phyloP scores from a whole-genome alignment of 2,888 invertebrate species.

The Ichneumon xanthorius region DNA sequence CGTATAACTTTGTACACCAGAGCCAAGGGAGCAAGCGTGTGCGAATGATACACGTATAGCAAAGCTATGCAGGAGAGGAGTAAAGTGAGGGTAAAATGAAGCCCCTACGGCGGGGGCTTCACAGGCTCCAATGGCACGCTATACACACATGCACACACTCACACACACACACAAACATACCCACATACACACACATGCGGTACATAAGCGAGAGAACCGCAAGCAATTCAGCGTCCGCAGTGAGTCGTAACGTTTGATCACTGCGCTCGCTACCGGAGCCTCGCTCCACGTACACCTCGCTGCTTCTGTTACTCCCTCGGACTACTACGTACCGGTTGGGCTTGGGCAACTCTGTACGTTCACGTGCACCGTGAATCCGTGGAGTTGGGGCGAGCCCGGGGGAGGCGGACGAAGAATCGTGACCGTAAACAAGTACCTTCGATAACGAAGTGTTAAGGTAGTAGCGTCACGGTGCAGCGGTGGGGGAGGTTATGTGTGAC shows the following conservation, averaged over 20 bases:
- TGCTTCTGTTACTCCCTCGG: slow-evolving; percentile 24
- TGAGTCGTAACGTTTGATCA: slow-evolving; percentile 69
- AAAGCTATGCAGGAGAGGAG: not conserved
- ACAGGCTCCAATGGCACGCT: not conserved
- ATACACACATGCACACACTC: not conserved
- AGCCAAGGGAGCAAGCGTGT: slow-evolving; percentile 53
- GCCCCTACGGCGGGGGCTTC: slow-evolving; percentile 40
- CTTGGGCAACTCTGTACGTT: slow-evolving; percentile 53
- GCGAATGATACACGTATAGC: slow-evolving; percentile 17
- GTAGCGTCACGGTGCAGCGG: too few species aligned
- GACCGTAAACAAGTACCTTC: slow-evolving; percentile 68
- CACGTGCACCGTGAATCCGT: slow-evolving; percentile 22
- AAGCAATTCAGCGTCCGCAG: slow-evolving; percentile 66
- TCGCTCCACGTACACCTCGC: slow-evolving; percentile 33
- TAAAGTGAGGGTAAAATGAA: slow-evolving; percentile 56
- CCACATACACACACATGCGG: not conserved
- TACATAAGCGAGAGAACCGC: slow-evolving; percentile 49
- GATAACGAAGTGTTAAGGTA: slow-evolving; percentile 68
- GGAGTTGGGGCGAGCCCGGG: not conserved
- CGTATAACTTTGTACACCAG: slow-evolving; percentile 60
- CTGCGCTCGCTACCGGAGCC: slow-evolving; percentile 51
- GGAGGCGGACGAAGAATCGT: slow-evolving; percentile 64
- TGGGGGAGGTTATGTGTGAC: too few species aligned
- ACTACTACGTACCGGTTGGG: slow-evolving; percentile 19
- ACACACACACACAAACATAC: not conserved